Evolutionary conservation across 1,140 invertebrate genomes (phyloP), one percentile per base, ranked within the genome.

Genomic region (Chrysomallon squamiferum): DNA sequence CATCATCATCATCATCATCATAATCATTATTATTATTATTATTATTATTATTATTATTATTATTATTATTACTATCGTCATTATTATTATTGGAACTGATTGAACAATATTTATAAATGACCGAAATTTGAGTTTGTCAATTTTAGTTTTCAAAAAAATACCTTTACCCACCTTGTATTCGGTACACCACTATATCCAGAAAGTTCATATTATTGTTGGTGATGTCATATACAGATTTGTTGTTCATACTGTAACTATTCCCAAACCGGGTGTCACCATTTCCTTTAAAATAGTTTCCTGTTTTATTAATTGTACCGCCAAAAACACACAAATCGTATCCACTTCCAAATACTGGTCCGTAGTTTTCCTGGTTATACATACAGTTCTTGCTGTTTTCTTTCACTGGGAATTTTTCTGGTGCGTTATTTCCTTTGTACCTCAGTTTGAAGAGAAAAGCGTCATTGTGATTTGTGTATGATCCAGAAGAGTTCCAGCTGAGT

Each of bases 391-490:
- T 63, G 29, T 2, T 2, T 43, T 0, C 11, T 27, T 2, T 47
- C 25, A 4, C 32, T 47, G 7, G 29, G 20, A 64, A 64, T 35
- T 68, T 62, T 3, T 20, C 49, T 15, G 30, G 3, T 35, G 25
- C 22, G 20, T 1, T 45, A 30, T n/a, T 41, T 15, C 57, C 57
- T 20, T 45, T 59, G 49, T 41, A 68, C 5, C 49, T n/a, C 60
- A 71, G 20, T 13, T 52, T 59, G 38, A 66, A 74, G 22, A 74
- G 30, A 57, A 74, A 74, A 41, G 72, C 66, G 6, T 52, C 62
- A 2, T 27, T 52, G 54, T 68, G 59, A 13, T 45, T 25, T 30
- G 54, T 41, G 47, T 73, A 69, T n/a, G 30, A 25, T 20, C 54
- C 59, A 50, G 59, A n/a, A 38, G 38, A 33, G 33, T 43, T 63